Evolutionary conservation across 2,797 vertebrate genomes (phyloP).

Genomic region (Microcaecilia unicolor): DNA sequence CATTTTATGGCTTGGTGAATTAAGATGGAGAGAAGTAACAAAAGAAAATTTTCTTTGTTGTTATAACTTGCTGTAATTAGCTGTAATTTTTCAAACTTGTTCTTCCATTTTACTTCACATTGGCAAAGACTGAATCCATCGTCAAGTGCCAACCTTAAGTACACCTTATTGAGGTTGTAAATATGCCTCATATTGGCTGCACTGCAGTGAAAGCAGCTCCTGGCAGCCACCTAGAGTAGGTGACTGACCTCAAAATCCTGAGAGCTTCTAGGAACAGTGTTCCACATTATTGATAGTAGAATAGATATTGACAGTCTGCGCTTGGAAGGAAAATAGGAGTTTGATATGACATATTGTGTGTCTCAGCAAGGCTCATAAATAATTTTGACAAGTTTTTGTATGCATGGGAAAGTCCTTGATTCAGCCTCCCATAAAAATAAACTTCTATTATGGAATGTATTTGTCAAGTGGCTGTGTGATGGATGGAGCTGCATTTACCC

Average conservation of each 20-base stretch:
- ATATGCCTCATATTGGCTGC: constrained; percentile 28
- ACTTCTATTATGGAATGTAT: constrained; percentile 99
- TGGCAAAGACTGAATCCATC: constrained; percentile 27
- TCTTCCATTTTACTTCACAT: constrained; percentile 36
- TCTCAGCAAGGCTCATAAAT: constrained; percentile 99
- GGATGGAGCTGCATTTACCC: constrained; percentile 97
- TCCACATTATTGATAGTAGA: constrained; percentile 97
- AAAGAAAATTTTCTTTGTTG: no score
- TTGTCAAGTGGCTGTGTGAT: constrained; percentile 99
- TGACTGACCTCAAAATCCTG: constrained; percentile 75
- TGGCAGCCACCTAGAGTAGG: constrained; percentile 60
- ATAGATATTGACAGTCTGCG: constrained; percentile 96
- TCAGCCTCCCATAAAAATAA: constrained; percentile 99
- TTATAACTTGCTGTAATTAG: no score
- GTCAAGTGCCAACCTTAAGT: constrained; percentile 33
- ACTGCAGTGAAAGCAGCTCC: constrained; percentile 31
- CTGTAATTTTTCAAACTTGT: constrained; percentile 34
- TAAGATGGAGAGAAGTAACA: no score
- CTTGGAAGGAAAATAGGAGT: constrained; percentile 92
- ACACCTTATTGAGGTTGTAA: constrained; percentile 29
- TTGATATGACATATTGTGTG: constrained; percentile 99
- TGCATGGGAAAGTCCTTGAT: constrained; percentile 99
- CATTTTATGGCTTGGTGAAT: no score
- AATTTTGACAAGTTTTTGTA: constrained; percentile 99
- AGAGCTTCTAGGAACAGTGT: constrained; percentile 78